A percentile compares a stretch with the other conserved stretches of the same genome.
These are phyloP conservation scores for Molorchus minor DNA, from an alignment of 2,888 invertebrate genomes.

Conservation along the genomic window DNA sequence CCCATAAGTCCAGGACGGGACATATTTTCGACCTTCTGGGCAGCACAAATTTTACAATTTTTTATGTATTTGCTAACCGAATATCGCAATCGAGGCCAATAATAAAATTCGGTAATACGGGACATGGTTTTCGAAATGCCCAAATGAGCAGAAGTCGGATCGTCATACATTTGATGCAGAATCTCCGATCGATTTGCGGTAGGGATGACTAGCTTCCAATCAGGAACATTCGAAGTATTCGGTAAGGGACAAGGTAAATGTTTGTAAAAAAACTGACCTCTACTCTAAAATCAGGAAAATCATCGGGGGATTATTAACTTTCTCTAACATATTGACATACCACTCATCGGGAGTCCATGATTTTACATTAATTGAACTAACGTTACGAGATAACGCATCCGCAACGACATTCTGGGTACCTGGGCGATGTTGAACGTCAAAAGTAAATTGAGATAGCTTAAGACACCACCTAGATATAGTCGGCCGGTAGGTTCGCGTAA, in stretches of 20 bases:
- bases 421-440: slow-evolving; percentile 43
- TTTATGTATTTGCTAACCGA: background rate
- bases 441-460: slow-evolving; percentile 35
- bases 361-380: background rate
- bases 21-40: background rate
- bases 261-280: background rate
- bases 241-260: background rate
- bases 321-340: background rate
- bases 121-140: background rate
- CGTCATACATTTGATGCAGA: background rate
- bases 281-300: background rate
- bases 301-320: background rate
- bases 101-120: background rate
- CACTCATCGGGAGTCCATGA: background rate
- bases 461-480: slow-evolving; percentile 46
- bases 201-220: no score
- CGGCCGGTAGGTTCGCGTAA: slow-evolving; percentile 46
- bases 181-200: background rate
- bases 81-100: background rate
- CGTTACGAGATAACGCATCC: slow-evolving; percentile 31
- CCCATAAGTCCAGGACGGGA: background rate
- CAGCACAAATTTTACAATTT: background rate
- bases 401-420: slow-evolving; percentile 44
- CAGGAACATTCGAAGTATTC: background rate
- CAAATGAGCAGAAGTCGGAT: background rate